Percentiles rank a stretch among this genome's conserved stretches.
Evolutionary conservation across 1,140 invertebrate species (phyloP).

Genomic region (Dreissena rostriformis): DNA sequence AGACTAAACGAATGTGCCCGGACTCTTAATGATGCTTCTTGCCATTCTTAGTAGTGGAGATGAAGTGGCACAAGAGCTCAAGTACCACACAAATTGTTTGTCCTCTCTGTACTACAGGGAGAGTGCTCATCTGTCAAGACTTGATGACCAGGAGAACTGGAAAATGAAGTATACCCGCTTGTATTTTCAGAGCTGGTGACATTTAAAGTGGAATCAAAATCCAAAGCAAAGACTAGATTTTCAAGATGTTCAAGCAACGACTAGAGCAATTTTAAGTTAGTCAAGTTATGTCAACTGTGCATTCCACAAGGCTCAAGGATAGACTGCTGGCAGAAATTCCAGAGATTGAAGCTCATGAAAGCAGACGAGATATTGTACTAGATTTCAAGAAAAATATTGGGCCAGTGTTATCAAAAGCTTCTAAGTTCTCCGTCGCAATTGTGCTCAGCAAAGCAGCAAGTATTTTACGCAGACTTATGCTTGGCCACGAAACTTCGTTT

Average conservation of each 20-base stretch:
- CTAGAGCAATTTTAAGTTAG: slow-evolving; percentile 22
- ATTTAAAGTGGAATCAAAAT: slow-evolving; percentile 42
- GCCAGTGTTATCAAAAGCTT: slow-evolving; percentile 18
- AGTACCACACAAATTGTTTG: slow-evolving; percentile 49
- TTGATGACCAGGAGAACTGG: slow-evolving; percentile 7
- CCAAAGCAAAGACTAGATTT: slow-evolving; percentile 18
- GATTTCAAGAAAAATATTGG: slow-evolving; percentile 48
- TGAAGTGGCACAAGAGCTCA: slow-evolving; percentile 56
- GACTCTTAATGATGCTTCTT: slow-evolving; percentile 30
- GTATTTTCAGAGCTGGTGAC: slow-evolving; percentile 48
- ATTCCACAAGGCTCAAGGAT: neutral
- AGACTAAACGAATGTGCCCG: neutral
- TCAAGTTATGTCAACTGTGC: too few species aligned
- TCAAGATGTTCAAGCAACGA: slow-evolving; percentile 38
- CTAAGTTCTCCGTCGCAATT: slow-evolving; percentile 43
- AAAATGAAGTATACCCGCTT: slow-evolving; percentile 40
- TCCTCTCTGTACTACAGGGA: slow-evolving; percentile 40
- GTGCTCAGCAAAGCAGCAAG: slow-evolving; percentile 49
- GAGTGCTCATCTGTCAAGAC: neutral
- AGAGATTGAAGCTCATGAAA: slow-evolving; percentile 36
- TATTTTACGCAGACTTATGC: slow-evolving; percentile 52
- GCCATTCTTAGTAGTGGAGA: slow-evolving; percentile 52
- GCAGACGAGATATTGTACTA: slow-evolving; percentile 49
- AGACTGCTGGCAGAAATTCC: slow-evolving; percentile 31
- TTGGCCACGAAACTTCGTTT: slow-evolving; percentile 31